A percentile compares a stretch with the other conserved stretches of the same genome.
These are phyloP conservation scores for Acleris laterana DNA, from an alignment of 2,888 invertebrate species.

Conservation along the genomic window DNA sequence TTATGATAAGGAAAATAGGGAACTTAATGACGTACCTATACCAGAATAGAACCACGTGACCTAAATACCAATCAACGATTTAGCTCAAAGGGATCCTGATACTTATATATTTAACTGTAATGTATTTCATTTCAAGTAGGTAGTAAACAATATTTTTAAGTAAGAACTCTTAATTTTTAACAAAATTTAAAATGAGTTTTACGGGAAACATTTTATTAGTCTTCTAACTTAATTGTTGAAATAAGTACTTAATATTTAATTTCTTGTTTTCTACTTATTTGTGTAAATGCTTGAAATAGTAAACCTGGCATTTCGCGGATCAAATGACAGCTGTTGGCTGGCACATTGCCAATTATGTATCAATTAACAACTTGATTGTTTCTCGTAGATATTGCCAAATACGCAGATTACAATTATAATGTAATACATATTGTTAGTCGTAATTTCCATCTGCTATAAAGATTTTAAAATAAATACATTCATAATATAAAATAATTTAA, in stretches of 20 bases:
- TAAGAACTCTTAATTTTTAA: no score
- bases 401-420: conserved; percentile 52
- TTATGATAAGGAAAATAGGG: conserved; percentile 51
- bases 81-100: not conserved
- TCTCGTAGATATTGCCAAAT: conserved; percentile 58
- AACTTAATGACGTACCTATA: conserved; percentile 20
- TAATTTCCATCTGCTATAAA: no score
- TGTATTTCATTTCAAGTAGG: not conserved
- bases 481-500: no score
- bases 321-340: conserved; percentile 68
- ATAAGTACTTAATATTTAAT: no score
- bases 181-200: no score
- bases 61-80: conserved; percentile 26
- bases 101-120: not conserved
- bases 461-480: no score
- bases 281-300: not conserved
- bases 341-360: conserved; percentile 60
- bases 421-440: not conserved
- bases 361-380: conserved; percentile 62
- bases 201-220: no score
- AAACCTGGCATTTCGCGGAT: conserved; percentile 56
- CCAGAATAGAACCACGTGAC: conserved; percentile 29
- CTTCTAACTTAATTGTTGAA: no score
- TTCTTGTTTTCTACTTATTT: no score
- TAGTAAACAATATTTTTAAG: not conserved